A percentile compares a stretch with the other conserved stretches of the same genome.
Evolutionary conservation across 2,113 vertebrate genomes (phyloP).

Genomic region (Oreochromis tanganicae): DNA sequence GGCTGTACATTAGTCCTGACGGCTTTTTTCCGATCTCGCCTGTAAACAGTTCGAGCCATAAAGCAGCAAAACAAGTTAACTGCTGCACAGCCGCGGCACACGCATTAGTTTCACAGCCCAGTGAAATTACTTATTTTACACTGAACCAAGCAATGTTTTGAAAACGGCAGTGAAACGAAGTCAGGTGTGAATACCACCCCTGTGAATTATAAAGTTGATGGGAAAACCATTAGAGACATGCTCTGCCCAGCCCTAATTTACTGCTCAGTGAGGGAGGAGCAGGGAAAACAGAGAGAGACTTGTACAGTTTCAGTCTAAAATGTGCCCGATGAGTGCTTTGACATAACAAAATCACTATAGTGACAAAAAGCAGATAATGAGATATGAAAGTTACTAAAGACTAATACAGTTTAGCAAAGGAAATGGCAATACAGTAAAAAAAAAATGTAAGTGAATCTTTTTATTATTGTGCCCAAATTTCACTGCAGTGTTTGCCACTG

Average conservation of each 20-base stretch:
- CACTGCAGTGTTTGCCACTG: background rate
- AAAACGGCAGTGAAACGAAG: background rate
- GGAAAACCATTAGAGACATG: background rate
- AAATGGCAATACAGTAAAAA: background rate
- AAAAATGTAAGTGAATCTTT: background rate
- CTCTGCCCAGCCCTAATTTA: background rate
- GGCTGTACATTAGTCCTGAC: background rate
- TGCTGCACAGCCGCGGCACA: background rate
- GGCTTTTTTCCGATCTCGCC: background rate
- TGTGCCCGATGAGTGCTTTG: background rate
- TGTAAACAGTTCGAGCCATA: background rate
- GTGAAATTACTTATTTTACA: background rate
- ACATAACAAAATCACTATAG: background rate
- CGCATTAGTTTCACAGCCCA: background rate
- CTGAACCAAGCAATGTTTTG: background rate
- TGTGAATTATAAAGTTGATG: conserved; percentile 15
- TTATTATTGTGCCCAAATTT: background rate
- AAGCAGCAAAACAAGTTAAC: background rate
- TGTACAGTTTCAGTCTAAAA: background rate
- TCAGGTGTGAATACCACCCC: conserved; percentile 12
- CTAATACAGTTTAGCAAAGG: background rate
- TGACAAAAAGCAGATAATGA: background rate
- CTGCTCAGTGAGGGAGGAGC: background rate
- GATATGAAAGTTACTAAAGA: background rate
- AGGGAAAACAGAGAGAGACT: background rate